phyloP scores from a whole-genome alignment of 2,888 invertebrate genomes.

The Bembecia ichneumoniformis region DNA sequence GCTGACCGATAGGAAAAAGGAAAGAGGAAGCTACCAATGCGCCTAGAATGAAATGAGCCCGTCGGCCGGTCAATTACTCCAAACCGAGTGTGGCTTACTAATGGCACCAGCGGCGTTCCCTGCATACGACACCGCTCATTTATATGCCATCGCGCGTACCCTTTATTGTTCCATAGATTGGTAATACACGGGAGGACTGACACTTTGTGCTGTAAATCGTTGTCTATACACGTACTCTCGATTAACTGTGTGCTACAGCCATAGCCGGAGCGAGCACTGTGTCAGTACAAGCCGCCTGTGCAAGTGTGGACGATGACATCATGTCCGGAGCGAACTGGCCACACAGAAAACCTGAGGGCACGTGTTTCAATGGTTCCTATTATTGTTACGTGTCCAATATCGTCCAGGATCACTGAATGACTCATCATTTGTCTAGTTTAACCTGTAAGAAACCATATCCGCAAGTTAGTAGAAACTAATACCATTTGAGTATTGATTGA shows the following conservation, averaged over 20 bases:
- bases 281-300: conserved; percentile 55
- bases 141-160: conserved; percentile 54
- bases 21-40: conserved; percentile 69
- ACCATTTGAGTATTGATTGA: too few relatives aligned
- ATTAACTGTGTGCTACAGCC: conserved; percentile 60
- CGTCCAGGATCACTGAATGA: conserved; percentile 29
- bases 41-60: conserved; percentile 67
- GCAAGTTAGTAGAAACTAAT: too few relatives aligned
- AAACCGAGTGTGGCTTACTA: conserved; percentile 57
- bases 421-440: conserved; percentile 29
- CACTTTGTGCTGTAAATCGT: conserved; percentile 70
- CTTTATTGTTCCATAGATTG: conserved; percentile 71
- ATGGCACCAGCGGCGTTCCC: conserved; percentile 55
- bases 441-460: not conserved
- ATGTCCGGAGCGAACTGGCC: conserved; percentile 60
- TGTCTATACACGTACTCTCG: conserved; percentile 66
- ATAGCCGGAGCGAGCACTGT: conserved; percentile 38
- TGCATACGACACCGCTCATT: conserved; percentile 64
- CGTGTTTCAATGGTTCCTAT: conserved; percentile 40
- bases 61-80: conserved; percentile 70
- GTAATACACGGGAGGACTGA: conserved; percentile 71
- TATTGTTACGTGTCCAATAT: conserved; percentile 28
- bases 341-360: conserved; percentile 59
- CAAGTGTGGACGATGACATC: conserved; percentile 60
- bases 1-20: conserved; percentile 72